Evolutionary conservation across 2,113 vertebrate species (phyloP).

Genomic region (Sciurus niger): DNA sequence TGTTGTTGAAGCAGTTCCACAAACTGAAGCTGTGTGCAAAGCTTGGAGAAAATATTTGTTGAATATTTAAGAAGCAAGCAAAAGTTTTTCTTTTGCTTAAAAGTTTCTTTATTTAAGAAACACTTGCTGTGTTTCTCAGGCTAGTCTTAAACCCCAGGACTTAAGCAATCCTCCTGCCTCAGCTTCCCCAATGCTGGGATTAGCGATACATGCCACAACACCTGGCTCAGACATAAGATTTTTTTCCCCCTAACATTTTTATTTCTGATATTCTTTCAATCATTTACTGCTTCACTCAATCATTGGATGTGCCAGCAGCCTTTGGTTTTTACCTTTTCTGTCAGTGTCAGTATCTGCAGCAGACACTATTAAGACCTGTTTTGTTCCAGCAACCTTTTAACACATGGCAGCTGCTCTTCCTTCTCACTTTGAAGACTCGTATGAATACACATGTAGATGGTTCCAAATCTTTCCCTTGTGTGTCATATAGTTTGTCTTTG

Average conservation of each 20-base stretch:
- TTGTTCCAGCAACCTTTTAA: background rate
- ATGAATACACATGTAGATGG: background rate
- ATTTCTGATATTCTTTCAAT: background rate
- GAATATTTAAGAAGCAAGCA: background rate
- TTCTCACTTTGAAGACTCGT: background rate
- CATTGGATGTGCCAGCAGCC: background rate
- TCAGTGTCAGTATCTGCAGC: rapidly evolving
- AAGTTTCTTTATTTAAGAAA: too few relatives aligned
- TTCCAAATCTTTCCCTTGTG: background rate
- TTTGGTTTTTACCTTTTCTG: background rate
- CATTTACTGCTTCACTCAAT: background rate
- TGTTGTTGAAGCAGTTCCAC: background rate
- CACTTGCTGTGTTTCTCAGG: background rate
- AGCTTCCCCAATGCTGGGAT: background rate
- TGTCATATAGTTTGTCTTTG: background rate
- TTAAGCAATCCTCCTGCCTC: background rate
- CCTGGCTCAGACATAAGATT: background rate
- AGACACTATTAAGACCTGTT: background rate
- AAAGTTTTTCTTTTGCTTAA: background rate
- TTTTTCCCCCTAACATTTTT: background rate
- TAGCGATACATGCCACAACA: background rate
- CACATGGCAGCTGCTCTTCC: background rate
- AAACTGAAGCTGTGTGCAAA: background rate
- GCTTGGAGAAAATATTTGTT: background rate
- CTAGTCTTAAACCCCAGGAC: background rate